Evolutionary conservation across 2,113 vertebrate genomes (phyloP).

Genomic region (Galeopterus variegatus): DNA sequence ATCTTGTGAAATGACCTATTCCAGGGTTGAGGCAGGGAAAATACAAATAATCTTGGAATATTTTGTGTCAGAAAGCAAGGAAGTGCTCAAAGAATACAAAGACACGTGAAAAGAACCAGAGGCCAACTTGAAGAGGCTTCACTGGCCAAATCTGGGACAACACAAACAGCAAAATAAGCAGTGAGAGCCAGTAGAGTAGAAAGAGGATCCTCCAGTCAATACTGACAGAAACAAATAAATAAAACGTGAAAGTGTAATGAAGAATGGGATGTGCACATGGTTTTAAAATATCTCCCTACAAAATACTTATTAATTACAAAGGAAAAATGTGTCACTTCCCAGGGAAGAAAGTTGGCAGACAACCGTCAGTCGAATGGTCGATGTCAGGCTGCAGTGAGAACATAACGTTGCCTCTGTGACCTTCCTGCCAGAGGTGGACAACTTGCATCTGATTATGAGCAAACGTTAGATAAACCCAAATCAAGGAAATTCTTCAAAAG

Average conservation of each 20-base stretch:
- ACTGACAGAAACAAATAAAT: neutral
- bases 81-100: slow-evolving; percentile 40
- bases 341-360: neutral
- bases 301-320: slow-evolving; percentile 4
- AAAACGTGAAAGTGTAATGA: neutral
- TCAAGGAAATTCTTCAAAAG: neutral
- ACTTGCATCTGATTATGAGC: neutral
- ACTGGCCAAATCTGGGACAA: neutral
- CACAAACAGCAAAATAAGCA: slow-evolving; percentile 22
- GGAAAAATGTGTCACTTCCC: neutral
- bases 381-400: neutral
- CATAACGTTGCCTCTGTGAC: neutral
- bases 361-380: neutral
- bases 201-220: neutral
- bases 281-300: slow-evolving; percentile 10
- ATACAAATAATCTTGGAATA: slow-evolving; percentile 21
- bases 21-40: neutral
- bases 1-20: slow-evolving; percentile 17
- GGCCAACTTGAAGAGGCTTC: neutral
- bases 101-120: neutral
- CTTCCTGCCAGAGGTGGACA: neutral
- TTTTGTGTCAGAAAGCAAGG: neutral
- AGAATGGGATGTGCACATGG: neutral
- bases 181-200: neutral
- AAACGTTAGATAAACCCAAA: neutral